phyloP scores from a whole-genome alignment of 2,888 invertebrate genomes.

The Ephialtes manifestator region DNA sequence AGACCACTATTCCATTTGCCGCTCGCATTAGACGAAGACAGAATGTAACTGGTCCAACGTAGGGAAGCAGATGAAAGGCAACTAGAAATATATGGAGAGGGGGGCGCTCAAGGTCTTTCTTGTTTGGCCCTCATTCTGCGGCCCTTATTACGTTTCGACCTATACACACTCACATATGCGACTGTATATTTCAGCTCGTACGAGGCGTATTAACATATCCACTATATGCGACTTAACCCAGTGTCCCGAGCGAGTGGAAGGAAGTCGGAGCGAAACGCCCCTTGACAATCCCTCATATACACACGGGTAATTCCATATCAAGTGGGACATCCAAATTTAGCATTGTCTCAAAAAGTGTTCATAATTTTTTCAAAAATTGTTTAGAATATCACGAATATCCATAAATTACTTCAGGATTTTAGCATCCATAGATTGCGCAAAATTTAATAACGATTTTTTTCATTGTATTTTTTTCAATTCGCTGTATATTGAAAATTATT shows the following conservation, averaged over 20 bases:
- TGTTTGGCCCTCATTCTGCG: conserved; percentile 65
- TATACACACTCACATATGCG: conserved; percentile 37
- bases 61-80: conserved; percentile 50
- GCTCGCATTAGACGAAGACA: conserved; percentile 49
- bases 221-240: conserved; percentile 51
- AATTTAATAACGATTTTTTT: too few relatives aligned
- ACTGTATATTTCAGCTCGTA: conserved; percentile 28
- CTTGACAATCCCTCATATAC: conserved; percentile 45
- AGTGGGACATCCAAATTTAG: too few relatives aligned
- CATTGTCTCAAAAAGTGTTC: too few relatives aligned
- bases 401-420: too few relatives aligned
- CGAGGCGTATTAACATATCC: conserved; percentile 46
- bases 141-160: conserved; percentile 67
- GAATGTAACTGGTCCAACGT: conserved; percentile 45
- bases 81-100: conserved; percentile 45
- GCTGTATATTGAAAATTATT: too few relatives aligned
- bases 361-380: too few relatives aligned
- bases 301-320: too few relatives aligned
- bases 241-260: conserved; percentile 46
- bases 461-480: too few relatives aligned
- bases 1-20: conserved; percentile 58
- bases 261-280: conserved; percentile 57
- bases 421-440: too few relatives aligned
- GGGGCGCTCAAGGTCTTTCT: conserved; percentile 73
- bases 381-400: too few relatives aligned